Conservation (phyloP, 2,797 vertebrate genomes). For the Rhabdophis nuchalis region DNA sequence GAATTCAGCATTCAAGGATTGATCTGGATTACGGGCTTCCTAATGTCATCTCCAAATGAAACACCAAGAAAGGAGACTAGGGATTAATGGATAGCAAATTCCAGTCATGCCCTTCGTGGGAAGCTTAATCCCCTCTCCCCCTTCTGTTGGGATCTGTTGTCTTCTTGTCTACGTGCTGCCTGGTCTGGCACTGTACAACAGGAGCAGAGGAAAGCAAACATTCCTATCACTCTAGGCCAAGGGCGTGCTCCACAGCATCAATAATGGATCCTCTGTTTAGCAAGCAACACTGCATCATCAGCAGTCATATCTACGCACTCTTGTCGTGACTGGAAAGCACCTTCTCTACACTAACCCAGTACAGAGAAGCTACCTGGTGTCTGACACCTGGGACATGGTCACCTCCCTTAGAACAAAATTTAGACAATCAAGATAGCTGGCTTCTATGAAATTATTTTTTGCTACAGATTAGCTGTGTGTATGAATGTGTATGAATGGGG, state of each 20-base stretch:
- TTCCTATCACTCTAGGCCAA: conserved; percentile 43
- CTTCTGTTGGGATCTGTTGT: conserved; percentile 12
- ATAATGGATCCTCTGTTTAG: conserved; percentile 17
- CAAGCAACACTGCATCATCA: background rate
- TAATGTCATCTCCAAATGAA: background rate
- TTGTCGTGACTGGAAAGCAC: background rate
- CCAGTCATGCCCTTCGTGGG: background rate
- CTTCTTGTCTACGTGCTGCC: conserved; percentile 43
- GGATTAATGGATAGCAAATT: background rate
- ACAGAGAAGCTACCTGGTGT: too few species aligned
- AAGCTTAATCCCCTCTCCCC: background rate
- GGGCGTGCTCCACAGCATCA: conserved; percentile 6
- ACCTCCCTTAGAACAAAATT: background rate
- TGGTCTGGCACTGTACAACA: background rate
- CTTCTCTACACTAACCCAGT: background rate
- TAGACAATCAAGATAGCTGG: background rate
- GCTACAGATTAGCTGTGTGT: background rate
- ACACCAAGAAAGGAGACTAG: background rate
- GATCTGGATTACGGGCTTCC: background rate
- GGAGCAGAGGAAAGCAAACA: conserved; percentile 38
- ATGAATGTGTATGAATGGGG: background rate
- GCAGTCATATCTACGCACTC: background rate
- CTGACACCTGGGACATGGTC: background rate
- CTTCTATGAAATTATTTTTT: background rate
- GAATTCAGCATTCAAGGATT: background rate